Conservation (phyloP, 2,113 vertebrate genomes). For the Chiloscyllium plagiosum region DNA sequence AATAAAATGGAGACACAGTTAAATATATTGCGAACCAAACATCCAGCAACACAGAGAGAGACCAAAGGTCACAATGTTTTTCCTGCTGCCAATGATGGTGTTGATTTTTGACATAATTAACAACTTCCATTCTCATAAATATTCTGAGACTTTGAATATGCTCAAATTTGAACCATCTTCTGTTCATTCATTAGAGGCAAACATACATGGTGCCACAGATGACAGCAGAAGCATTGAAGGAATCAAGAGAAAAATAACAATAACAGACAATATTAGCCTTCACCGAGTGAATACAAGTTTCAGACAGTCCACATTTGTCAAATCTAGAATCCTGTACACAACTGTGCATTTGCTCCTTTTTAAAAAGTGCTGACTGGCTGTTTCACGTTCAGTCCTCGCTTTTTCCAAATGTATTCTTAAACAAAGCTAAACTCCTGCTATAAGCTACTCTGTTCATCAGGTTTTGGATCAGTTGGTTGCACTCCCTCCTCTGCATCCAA, state of each 20-base stretch:
- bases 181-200: not conserved
- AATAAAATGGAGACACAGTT: not conserved
- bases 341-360: not conserved
- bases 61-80: conserved; percentile 7
- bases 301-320: not conserved
- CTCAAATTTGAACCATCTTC: not conserved
- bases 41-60: not conserved
- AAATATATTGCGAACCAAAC: conserved; percentile 1
- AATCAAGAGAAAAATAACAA: not conserved
- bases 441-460: not conserved
- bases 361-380: not conserved
- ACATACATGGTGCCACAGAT: not conserved
- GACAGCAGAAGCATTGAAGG: not conserved
- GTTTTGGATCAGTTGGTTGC: not conserved
- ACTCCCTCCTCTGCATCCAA: not conserved
- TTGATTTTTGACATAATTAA: conserved; percentile 1
- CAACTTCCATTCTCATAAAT: not conserved
- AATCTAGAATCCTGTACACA: not conserved
- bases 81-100: not conserved
- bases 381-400: not conserved
- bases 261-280: not conserved
- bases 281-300: not conserved
- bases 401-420: not conserved
- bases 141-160: not conserved
- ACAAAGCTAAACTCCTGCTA: not conserved